Conservation (phyloP, 2,113 vertebrate genomes). For the Nipponia nippon region DNA sequence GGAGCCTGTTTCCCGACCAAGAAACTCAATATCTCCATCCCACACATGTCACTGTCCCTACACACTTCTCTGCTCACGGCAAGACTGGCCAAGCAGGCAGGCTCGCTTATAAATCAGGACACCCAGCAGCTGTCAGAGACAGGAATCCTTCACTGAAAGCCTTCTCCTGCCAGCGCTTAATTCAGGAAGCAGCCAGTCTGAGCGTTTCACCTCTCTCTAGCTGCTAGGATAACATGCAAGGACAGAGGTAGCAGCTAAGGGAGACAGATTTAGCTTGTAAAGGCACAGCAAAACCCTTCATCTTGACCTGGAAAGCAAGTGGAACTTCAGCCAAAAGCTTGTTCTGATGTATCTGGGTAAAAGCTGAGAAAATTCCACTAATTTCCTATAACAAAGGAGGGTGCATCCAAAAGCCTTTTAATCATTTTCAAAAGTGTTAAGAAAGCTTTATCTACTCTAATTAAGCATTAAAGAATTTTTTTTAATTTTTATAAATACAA, state of each 20-base stretch:
- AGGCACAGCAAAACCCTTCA: background rate
- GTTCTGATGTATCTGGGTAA: background rate
- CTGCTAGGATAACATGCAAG: background rate
- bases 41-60: background rate
- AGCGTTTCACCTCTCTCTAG: background rate
- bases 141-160: background rate
- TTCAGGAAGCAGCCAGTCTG: background rate
- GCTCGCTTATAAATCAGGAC: background rate
- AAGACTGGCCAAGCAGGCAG: background rate
- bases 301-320: background rate
- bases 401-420: background rate
- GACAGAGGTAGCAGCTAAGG: background rate
- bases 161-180: background rate
- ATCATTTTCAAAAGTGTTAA: background rate
- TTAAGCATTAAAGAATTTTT: background rate
- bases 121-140: background rate
- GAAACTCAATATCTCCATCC: background rate
- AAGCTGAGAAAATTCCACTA: background rate
- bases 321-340: background rate
- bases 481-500: background rate
- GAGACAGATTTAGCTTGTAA: background rate
- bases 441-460: background rate
- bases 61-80: background rate
- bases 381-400: background rate
- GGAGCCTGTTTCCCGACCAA: background rate